phyloP scores from a whole-genome alignment of 2,113 vertebrate genomes.

The Ophthalmolycus amberensis region DNA sequence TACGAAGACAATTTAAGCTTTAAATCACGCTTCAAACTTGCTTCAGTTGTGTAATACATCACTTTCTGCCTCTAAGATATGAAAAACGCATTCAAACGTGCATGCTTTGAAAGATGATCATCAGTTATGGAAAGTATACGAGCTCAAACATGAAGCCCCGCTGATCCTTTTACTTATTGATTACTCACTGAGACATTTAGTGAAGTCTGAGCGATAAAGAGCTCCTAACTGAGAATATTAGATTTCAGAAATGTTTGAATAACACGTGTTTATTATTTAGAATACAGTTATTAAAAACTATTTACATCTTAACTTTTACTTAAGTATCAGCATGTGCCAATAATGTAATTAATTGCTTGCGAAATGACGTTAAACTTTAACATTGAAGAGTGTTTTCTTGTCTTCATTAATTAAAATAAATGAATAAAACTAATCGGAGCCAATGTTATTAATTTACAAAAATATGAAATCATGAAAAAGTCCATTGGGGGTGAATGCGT shows the following conservation, averaged over 20 bases:
- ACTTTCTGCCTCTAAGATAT: neutral
- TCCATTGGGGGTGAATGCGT: too few species aligned
- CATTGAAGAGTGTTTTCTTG: too few species aligned
- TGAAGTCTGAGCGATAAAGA: neutral
- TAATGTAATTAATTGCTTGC: neutral
- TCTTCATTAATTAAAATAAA: neutral
- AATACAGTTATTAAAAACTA: neutral
- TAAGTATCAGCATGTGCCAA: neutral
- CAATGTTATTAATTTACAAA: neutral
- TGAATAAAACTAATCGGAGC: neutral
- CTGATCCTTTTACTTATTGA: neutral
- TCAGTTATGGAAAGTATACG: neutral
- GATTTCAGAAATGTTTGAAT: neutral
- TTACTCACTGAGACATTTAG: neutral
- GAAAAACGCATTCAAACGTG: neutral
- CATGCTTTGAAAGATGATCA: neutral
- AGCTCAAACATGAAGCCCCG: neutral
- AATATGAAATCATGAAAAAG: neutral
- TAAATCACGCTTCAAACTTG: neutral
- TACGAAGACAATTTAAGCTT: neutral
- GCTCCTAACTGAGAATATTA: neutral
- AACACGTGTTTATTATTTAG: neutral
- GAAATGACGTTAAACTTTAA: neutral
- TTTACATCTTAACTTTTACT: neutral
- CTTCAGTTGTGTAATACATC: neutral